phyloP scores from a whole-genome alignment of 1,140 invertebrate species.

The Hylaeus volcanicus region DNA sequence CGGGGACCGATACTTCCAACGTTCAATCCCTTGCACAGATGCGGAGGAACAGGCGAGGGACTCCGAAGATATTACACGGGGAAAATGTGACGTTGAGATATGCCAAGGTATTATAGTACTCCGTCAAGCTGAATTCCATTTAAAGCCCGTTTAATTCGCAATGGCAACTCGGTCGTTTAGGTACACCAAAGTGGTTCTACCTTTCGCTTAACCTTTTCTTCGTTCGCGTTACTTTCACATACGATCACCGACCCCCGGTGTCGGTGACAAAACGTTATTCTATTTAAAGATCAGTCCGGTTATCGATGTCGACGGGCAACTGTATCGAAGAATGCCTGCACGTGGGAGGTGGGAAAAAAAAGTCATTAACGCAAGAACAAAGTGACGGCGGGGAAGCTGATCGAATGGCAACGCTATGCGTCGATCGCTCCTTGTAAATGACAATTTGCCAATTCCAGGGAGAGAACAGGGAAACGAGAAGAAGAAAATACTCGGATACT shows the following conservation, averaged over 20 bases:
- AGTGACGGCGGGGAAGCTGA: constrained; percentile 1
- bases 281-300: constrained; percentile 63
- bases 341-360: constrained; percentile 24
- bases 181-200: constrained; percentile 44
- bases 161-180: constrained; percentile 12
- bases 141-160: constrained; percentile 37
- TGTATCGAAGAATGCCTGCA: constrained; percentile 37
- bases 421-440: background rate
- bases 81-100: constrained; percentile 15
- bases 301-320: constrained; percentile 43
- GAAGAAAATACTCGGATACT: no score
- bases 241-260: constrained; percentile 48
- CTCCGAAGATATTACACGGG: background rate
- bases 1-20: background rate
- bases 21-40: background rate
- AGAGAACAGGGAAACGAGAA: no score
- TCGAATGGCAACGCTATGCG: background rate
- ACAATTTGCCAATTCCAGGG: background rate
- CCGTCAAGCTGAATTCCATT: constrained; percentile 34
- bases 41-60: background rate
- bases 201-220: constrained; percentile 63
- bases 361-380: constrained; percentile 23
- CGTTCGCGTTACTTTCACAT: constrained; percentile 58
- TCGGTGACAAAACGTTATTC: constrained; percentile 56
- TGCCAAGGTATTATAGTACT: background rate